phyloP scores from a whole-genome alignment of 2,888 invertebrate species.

The Crocallis elinguaria region DNA sequence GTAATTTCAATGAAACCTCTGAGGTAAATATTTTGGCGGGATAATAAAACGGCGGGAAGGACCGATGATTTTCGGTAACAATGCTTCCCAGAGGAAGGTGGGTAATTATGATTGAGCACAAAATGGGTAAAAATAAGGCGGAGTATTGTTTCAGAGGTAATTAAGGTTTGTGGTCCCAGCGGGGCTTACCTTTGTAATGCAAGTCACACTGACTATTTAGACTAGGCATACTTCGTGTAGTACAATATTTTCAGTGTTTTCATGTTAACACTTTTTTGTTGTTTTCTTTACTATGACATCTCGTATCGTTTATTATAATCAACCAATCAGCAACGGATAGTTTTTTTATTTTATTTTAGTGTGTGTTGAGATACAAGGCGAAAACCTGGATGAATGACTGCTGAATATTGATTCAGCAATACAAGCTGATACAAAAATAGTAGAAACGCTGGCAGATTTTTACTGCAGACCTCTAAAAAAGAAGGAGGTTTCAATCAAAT shows the following conservation, averaged over 20 bases:
- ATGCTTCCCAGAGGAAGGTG: constrained; percentile 70
- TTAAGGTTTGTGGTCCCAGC: constrained; percentile 81
- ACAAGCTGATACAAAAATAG: too few relatives aligned
- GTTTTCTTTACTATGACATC: too few relatives aligned
- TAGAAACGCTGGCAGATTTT: too few relatives aligned
- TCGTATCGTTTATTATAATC: too few relatives aligned
- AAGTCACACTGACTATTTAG: constrained; percentile 58
- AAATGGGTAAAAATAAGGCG: constrained; percentile 81
- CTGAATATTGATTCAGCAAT: too few relatives aligned
- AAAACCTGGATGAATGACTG: too few relatives aligned
- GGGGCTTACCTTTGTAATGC: constrained; percentile 56
- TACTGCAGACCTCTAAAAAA: too few relatives aligned
- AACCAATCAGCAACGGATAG: too few relatives aligned
- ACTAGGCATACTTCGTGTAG: not conserved
- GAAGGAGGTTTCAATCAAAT: too few relatives aligned
- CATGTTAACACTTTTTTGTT: too few relatives aligned
- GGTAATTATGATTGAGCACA: constrained; percentile 84
- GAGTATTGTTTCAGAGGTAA: constrained; percentile 81
- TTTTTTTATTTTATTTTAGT: too few relatives aligned
- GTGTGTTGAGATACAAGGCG: too few relatives aligned
- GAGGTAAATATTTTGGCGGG: constrained; percentile 56
- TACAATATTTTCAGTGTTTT: not conserved
- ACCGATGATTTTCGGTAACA: constrained; percentile 65
- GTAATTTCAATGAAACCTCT: constrained; percentile 37
- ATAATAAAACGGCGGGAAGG: constrained; percentile 56